Percentiles rank a stretch among this genome's conserved stretches.
Conservation (phyloP, 2,113 vertebrate species). For the Atrichornis clamosus region DNA sequence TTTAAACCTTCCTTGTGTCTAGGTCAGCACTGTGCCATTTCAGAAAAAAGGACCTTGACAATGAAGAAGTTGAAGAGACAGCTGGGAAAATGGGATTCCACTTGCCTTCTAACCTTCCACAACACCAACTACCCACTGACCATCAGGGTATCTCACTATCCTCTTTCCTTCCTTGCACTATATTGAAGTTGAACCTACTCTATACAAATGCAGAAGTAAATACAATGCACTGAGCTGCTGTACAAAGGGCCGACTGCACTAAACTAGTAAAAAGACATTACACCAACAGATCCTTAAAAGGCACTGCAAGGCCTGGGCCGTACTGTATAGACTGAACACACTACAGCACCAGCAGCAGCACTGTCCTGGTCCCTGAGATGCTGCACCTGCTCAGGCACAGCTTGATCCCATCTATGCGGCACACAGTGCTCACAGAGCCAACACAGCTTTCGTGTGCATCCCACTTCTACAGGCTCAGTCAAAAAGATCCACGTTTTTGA, state of each 20-base stretch:
- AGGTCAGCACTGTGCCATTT: not conserved
- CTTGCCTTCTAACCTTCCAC: not conserved
- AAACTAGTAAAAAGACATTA: not conserved
- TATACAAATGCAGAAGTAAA: not conserved
- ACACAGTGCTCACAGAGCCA: not conserved
- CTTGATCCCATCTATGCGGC: not conserved
- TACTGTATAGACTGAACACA: not conserved
- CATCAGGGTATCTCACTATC: not conserved
- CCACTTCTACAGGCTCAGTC: not conserved
- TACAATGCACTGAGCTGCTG: not conserved
- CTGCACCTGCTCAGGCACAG: not conserved
- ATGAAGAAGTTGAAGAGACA: not conserved
- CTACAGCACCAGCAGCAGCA: not conserved
- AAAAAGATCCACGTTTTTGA: not conserved
- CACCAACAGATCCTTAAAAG: not conserved
- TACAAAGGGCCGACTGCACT: not conserved
- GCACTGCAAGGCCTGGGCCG: not conserved
- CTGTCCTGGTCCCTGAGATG: not conserved
- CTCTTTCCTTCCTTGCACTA: not conserved
- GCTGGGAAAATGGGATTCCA: not conserved
- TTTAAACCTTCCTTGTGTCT: not conserved
- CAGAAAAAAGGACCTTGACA: not conserved
- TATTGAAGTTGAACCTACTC: not conserved
- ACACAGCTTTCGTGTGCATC: not conserved
- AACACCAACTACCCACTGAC: not conserved